phyloP scores from a whole-genome alignment of 2,797 vertebrate species.

The Myripristis murdjan region DNA sequence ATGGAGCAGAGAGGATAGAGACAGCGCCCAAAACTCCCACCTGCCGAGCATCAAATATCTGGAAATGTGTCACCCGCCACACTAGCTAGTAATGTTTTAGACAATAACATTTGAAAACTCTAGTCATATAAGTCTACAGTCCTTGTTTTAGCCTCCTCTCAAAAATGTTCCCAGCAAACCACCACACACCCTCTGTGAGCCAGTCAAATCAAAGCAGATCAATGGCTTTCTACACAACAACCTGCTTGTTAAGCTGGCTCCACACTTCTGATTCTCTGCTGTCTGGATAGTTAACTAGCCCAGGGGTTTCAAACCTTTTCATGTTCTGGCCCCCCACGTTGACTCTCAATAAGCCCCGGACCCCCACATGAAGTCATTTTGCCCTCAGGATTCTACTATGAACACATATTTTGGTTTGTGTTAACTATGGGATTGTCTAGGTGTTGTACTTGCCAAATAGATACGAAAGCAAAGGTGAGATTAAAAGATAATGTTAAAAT shows the following conservation, averaged over 20 bases:
- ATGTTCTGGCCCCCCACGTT: too few species aligned
- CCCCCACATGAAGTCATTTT: too few species aligned
- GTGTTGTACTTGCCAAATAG: too few species aligned
- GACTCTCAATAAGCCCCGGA: too few species aligned
- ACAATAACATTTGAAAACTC: neutral
- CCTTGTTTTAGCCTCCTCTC: neutral
- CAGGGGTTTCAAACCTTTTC: too few species aligned
- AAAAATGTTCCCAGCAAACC: too few species aligned
- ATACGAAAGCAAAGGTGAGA: too few species aligned
- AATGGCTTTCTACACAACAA: neutral
- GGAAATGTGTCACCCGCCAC: neutral
- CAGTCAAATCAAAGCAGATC: neutral
- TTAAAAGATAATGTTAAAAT: too few species aligned
- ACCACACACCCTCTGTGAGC: too few species aligned
- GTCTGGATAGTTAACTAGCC: neutral
- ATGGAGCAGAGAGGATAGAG: conserved; percentile 1
- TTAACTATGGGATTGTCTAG: too few species aligned
- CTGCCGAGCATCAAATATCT: neutral
- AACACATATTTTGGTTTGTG: too few species aligned
- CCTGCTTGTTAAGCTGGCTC: neutral
- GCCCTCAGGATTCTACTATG: too few species aligned
- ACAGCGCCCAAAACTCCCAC: neutral
- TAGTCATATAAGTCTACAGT: neutral
- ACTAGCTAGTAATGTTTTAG: neutral
- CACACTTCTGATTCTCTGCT: neutral